Conservation (phyloP, 2,113 vertebrate genomes). For the Petrocephalus zakoni region DNA sequence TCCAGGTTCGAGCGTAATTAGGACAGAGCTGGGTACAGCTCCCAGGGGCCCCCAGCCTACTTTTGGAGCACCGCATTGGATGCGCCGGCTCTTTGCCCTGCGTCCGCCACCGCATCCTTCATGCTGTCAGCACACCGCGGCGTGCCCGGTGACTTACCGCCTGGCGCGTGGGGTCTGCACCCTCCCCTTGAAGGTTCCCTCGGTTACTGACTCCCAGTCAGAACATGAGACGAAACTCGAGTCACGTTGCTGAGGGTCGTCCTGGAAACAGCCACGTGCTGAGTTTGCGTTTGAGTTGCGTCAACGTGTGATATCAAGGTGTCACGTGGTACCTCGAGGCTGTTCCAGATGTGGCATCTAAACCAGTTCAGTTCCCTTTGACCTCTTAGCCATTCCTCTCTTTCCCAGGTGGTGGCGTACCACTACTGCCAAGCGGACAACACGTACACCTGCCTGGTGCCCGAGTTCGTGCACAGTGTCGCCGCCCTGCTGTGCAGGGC, state of each 20-base stretch:
- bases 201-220: not conserved
- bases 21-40: conserved; percentile 40
- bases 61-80: conserved; percentile 35
- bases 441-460: conserved; percentile 93
- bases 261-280: not conserved
- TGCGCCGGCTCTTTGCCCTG: conserved; percentile 24
- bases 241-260: not conserved
- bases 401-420: conserved; percentile 84
- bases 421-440: conserved; percentile 98
- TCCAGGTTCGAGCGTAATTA: conserved; percentile 54
- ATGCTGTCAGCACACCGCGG: not conserved
- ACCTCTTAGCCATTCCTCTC: not conserved
- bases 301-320: too few relatives aligned
- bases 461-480: conserved; percentile 91
- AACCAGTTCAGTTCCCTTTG: not conserved
- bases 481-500: conserved; percentile 86
- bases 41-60: conserved; percentile 32
- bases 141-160: not conserved
- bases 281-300: not conserved
- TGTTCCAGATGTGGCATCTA: not conserved
- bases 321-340: not conserved
- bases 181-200: not conserved
- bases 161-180: not conserved
- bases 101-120: not conserved
- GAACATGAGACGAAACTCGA: not conserved